Conservation (phyloP, 2,797 vertebrate species). For the Sardinella longiceps region DNA sequence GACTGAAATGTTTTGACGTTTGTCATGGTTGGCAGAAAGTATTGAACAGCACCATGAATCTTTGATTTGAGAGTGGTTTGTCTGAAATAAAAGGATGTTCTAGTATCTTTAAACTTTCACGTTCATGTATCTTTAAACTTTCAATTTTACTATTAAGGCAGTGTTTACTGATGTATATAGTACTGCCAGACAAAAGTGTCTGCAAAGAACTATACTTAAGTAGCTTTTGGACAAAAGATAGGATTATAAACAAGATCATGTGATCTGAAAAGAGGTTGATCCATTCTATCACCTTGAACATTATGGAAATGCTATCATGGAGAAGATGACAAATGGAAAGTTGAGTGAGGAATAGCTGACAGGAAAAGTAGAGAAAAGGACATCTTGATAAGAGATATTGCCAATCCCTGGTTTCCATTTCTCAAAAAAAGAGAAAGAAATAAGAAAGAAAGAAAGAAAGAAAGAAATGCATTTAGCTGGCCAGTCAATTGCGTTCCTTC, state of each 20-base stretch:
- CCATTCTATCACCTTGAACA: neutral
- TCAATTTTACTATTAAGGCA: too few relatives aligned
- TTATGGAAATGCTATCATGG: neutral
- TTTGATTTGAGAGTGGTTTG: neutral
- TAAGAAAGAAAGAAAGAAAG: too few relatives aligned
- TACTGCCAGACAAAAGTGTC: too few relatives aligned
- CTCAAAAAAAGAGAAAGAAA: too few relatives aligned
- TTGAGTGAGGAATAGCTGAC: neutral
- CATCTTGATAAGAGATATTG: conserved; percentile 6
- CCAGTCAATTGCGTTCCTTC: neutral
- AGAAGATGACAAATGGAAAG: neutral
- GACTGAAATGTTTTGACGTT: conserved; percentile 17
- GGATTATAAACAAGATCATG: too few relatives aligned
- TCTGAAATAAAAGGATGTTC: neutral
- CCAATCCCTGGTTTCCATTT: neutral
- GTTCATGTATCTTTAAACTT: neutral
- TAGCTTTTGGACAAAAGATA: too few relatives aligned
- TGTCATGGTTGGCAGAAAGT: neutral
- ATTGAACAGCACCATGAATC: neutral
- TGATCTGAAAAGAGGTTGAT: neutral
- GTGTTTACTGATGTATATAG: too few relatives aligned
- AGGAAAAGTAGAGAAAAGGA: neutral
- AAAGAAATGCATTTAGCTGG: neutral
- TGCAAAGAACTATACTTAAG: too few relatives aligned
- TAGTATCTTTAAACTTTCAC: neutral